Conservation (phyloP, 2,113 vertebrate species). For the Setophaga petechia region DNA sequence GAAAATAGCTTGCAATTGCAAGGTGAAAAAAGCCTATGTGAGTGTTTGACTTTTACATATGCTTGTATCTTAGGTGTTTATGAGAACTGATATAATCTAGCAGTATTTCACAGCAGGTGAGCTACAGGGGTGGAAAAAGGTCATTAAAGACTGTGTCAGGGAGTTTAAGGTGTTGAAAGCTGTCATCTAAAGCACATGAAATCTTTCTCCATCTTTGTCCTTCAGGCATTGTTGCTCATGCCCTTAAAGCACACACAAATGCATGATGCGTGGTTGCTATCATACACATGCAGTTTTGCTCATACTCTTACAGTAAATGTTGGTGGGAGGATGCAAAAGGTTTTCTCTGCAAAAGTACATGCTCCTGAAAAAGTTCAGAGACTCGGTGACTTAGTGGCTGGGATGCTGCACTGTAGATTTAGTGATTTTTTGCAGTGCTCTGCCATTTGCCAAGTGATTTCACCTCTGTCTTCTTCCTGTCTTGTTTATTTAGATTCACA, state of each 20-base stretch:
- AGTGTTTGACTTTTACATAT: background rate
- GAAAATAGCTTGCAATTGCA: background rate
- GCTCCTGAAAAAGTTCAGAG: background rate
- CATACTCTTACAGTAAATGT: background rate
- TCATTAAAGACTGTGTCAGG: background rate
- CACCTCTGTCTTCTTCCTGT: constrained; percentile 12
- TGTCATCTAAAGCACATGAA: background rate
- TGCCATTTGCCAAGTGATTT: background rate
- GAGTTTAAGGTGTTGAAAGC: background rate
- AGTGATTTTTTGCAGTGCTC: background rate
- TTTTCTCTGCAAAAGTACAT: background rate
- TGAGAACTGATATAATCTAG: background rate
- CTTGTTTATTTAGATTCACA: constrained; percentile 51
- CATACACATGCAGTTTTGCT: background rate
- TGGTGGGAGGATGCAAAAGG: background rate
- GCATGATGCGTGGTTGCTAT: fast-evolving
- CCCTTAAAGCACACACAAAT: background rate
- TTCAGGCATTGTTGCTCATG: background rate
- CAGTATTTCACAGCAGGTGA: background rate
- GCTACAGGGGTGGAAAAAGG: background rate
- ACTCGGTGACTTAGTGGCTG: background rate
- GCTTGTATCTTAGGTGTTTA: background rate
- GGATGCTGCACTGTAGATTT: background rate
- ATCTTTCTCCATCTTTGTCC: background rate
- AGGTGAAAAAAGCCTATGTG: background rate